Evolutionary conservation across 2,888 invertebrate genomes (phyloP), one percentile per base, ranked within the genome.

Genomic region (Hemicrepidius hirtus): DNA sequence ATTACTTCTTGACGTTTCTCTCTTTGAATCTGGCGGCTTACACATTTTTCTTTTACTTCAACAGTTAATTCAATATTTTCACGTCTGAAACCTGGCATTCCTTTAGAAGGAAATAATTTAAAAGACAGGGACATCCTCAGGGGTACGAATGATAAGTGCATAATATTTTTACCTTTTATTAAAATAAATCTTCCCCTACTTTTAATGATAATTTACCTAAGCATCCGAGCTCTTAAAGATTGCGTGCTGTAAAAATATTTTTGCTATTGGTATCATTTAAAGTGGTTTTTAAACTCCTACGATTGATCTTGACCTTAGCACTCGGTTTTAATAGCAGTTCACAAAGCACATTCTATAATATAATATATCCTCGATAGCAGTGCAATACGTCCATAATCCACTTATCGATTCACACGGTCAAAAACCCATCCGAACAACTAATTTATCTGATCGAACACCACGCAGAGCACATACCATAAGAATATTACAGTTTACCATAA

Each of bases 331-430:
- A 63, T 63, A 55, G 55, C 69, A 63, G 20, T 41, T 24, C 73
- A 77, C 76, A 76, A 77, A 76, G 77, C 69, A 73, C 71, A 76
- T 71, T 72, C 76, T 69, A 68, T n/a, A n/a, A n/a, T 49, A 71
- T 50, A 63, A 72, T 55, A 62, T 60, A 65, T 65, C 44, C 41
- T 74, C 20, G 57, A 66, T 74, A 62, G 44, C 75, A 78, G 75
- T 75, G 73, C 73, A 77, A 81, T 81, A 81, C 81, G 82, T 82
- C 82, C 79, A 80, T 83, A 84, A 84, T 83, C 83, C 83, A 83
- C 82, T 84, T 85, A 84, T 84, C 84, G 85, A 84, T 85, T 85
- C 85, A 85, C 85, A 85, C 85, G 85, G 84, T 85, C 84, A 84
- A 85, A 84, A 85, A 84, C 84, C 84, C 83, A 84, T 84, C 83